phyloP scores from a whole-genome alignment of 2,113 vertebrate genomes.

The Melanostigma gelatinosum region DNA sequence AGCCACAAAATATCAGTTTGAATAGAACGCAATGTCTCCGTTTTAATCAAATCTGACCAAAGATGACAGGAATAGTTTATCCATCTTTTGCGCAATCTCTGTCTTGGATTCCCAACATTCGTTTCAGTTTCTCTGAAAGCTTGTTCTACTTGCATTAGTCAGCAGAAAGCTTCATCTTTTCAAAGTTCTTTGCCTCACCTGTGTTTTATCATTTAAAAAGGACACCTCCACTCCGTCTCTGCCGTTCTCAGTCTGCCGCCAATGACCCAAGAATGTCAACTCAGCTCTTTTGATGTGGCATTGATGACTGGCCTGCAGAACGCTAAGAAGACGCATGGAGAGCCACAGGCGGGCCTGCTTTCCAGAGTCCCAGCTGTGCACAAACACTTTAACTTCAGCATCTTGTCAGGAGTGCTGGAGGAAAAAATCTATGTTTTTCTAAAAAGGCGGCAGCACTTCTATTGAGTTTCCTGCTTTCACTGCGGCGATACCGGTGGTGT shows the following conservation, averaged over 20 bases:
- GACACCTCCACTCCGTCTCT: conserved; percentile 46
- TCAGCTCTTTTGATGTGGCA: conserved; percentile 63
- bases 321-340: conserved; percentile 8
- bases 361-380: conserved; percentile 63
- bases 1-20: neutral
- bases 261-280: conserved; percentile 59
- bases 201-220: conserved; percentile 49
- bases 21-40: neutral
- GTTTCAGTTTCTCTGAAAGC: conserved; percentile 32
- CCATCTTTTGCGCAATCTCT: neutral
- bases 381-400: conserved; percentile 63
- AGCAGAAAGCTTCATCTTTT: conserved; percentile 38
- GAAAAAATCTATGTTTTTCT: conserved; percentile 64
- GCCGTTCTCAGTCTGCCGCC: conserved; percentile 45
- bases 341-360: conserved; percentile 16
- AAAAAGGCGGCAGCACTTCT: conserved; percentile 47
- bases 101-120: neutral
- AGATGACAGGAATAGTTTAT: neutral
- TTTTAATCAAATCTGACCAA: neutral
- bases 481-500: conserved; percentile 50
- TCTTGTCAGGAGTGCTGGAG: conserved; percentile 60
- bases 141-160: neutral
- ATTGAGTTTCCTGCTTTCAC: conserved; percentile 67
- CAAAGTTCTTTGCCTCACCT: conserved; percentile 6
- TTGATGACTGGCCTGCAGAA: neutral